Evolutionary conservation across 2,888 invertebrate species (phyloP).

Genomic region (Ophraella communa): DNA sequence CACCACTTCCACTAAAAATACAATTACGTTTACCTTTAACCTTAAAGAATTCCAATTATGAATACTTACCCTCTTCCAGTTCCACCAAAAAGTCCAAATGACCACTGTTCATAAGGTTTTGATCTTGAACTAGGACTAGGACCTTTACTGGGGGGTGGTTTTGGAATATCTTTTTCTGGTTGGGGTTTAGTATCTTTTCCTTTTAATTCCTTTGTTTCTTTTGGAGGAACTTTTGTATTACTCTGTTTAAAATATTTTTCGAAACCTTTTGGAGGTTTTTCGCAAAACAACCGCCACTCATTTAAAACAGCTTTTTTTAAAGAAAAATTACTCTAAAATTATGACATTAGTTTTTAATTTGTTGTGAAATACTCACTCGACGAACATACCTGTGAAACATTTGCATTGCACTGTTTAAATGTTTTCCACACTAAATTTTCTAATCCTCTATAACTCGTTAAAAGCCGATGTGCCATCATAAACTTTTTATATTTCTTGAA

Average conservation of each 20-base stretch:
- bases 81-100: conserved; percentile 63
- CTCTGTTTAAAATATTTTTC: conserved; percentile 87
- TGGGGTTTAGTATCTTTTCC: conserved; percentile 53
- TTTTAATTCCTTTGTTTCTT: conserved; percentile 53
- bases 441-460: conserved; percentile 65
- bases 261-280: conserved; percentile 90
- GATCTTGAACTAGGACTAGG: conserved; percentile 45
- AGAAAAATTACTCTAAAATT: conserved; percentile 61
- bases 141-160: conserved; percentile 48
- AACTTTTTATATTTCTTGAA: conserved; percentile 19
- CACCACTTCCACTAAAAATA: conserved; percentile 62
- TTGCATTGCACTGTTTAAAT: conserved; percentile 51
- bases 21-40: background rate
- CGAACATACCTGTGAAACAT: conserved; percentile 50
- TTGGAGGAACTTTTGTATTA: conserved; percentile 55
- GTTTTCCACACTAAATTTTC: conserved; percentile 60
- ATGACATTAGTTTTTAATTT: conserved; percentile 28
- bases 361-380: conserved; percentile 37
- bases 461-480: conserved; percentile 69
- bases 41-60: background rate
- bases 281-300: conserved; percentile 71
- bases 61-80: conserved; percentile 56
- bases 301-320: conserved; percentile 66
- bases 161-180: conserved; percentile 50
- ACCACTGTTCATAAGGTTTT: conserved; percentile 62